Evolutionary conservation across 2,113 vertebrate species (phyloP), one percentile per base, ranked within the genome.

Genomic region (Hemibates koningsi): DNA sequence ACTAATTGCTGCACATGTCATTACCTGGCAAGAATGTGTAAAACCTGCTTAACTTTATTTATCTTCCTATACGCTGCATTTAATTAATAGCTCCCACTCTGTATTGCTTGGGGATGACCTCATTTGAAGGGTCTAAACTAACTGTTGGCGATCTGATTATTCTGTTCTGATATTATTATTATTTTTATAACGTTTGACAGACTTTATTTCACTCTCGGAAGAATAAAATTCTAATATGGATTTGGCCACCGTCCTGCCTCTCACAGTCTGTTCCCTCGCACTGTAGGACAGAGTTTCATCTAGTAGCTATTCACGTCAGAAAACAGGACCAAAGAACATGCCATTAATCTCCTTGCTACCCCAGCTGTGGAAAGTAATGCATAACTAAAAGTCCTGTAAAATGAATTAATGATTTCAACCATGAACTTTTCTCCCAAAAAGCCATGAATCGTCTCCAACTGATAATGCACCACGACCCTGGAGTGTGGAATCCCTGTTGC

Each of bases 331-430:
- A 89, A 85, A 93, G 93, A 94, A 90, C 95, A 96, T 95, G 93
- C 95, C 95, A 97, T 98, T 97, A 98, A 97, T 97, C 96, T 97
- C 94, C 97, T 91, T 94, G 96, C 95, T 95, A 97, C 96, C 96
- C 95, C 97, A 98, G 97, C 97, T 98, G 96, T 95, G 95, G 96
- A 97, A 97, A 96, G 95, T 96, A 97, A 97, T 97, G 97, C 97
- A 98, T 97, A 98, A 97, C 97, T 98, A 97, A 98, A 98, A 98
- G 96, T 97, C 97, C 96, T 97, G 96, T 98, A 97, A 98, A 98
- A 98, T 97, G 96, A 98, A 99, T 98, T 98, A 98, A 98, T 97
- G 97, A 97, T 97, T 98, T 98, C 97, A 98, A 97, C 98, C 98
- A 98, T 97, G 97, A 98, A 98, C 97, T 97, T 98, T 97, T 98